phyloP scores from a whole-genome alignment of 2,797 vertebrate genomes.

The Aplochiton taeniatus region DNA sequence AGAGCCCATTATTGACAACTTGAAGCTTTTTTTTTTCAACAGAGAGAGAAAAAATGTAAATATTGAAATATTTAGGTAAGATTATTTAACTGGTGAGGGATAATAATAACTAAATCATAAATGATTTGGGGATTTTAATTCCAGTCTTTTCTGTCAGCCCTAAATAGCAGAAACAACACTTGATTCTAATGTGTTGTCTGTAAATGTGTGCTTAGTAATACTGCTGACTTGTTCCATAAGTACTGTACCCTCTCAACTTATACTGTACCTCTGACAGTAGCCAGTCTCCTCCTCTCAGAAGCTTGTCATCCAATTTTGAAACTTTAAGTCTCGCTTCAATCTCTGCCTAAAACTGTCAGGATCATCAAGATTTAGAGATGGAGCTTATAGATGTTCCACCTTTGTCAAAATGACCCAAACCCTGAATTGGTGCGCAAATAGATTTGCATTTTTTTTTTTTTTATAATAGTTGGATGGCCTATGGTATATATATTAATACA shows the following conservation, averaged over 20 bases:
- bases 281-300: conserved; percentile 45
- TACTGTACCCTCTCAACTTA: conserved; percentile 73
- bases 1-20: conserved; percentile 86
- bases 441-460: neutral
- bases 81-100: conserved; percentile 84
- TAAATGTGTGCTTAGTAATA: conserved; percentile 71
- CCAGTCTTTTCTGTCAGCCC: conserved; percentile 64
- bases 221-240: conserved; percentile 74
- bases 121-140: conserved; percentile 72
- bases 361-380: neutral
- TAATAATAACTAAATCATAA: conserved; percentile 74
- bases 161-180: conserved; percentile 63
- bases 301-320: conserved; percentile 25
- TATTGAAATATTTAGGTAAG: conserved; percentile 87
- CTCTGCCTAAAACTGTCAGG: neutral
- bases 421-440: neutral
- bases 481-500: too few species aligned
- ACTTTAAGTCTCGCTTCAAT: neutral
- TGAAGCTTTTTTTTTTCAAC: conserved; percentile 75
- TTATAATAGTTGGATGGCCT: neutral
- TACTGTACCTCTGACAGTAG: conserved; percentile 67
- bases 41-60: conserved; percentile 82
- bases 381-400: too few species aligned
- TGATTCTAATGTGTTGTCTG: conserved; percentile 65
- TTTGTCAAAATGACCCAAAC: too few species aligned